Evolutionary conservation across 1,140 invertebrate species (phyloP).

Genomic region (Monomorium pharaonis): DNA sequence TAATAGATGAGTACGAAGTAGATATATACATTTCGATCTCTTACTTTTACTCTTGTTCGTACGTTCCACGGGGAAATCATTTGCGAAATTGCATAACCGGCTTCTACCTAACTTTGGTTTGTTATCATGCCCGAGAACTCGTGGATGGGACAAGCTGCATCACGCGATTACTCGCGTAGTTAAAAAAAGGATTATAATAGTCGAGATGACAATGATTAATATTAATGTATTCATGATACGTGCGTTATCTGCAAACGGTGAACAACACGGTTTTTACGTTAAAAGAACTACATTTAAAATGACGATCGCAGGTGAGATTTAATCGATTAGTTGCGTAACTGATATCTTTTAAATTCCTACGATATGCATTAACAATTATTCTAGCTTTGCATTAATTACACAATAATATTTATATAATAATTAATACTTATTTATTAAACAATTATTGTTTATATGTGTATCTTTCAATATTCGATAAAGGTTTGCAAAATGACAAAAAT

Average conservation of each 20-base stretch:
- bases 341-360: background rate
- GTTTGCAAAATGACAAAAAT: background rate
- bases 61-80: conserved; percentile 65
- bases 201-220: conserved; percentile 45
- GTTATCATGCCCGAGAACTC: conserved; percentile 31
- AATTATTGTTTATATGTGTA: background rate
- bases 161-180: conserved; percentile 59
- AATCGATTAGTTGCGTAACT: background rate
- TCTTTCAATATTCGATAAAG: background rate
- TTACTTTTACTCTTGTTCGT: conserved; percentile 39
- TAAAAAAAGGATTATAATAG: conserved; percentile 47
- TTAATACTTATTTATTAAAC: background rate
- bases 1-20: background rate
- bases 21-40: conserved; percentile 58
- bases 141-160: conserved; percentile 30
- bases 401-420: conserved; percentile 13
- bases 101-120: conserved; percentile 54
- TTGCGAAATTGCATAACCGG: conserved; percentile 67
- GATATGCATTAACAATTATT: background rate
- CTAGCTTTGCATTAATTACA: background rate
- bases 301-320: background rate
- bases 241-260: background rate
- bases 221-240: conserved; percentile 22
- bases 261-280: background rate
- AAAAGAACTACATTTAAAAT: background rate